Evolutionary conservation across 2,113 vertebrate species (phyloP).

Genomic region (Thalassoma bifasciatum): DNA sequence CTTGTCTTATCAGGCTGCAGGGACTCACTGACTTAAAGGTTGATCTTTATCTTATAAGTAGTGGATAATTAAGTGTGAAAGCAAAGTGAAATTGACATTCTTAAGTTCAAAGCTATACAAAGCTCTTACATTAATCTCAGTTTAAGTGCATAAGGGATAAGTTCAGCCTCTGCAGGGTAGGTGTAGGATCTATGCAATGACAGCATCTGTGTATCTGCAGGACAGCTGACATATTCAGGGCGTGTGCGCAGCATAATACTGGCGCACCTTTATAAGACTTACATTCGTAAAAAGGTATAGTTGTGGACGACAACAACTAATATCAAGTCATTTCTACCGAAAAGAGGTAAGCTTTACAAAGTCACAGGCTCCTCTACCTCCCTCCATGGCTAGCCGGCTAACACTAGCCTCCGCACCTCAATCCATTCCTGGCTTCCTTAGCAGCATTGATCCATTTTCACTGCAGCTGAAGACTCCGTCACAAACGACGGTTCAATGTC

Average conservation of each 20-base stretch:
- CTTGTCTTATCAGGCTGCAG: not conserved
- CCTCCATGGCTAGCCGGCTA: constrained; percentile 64
- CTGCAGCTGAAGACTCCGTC: constrained; percentile 6
- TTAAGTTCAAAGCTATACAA: not conserved
- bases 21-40: not conserved
- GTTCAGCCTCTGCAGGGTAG: constrained; percentile 4
- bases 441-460: constrained; percentile 34
- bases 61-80: not conserved
- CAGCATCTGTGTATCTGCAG: constrained; percentile 27
- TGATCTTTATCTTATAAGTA: not conserved
- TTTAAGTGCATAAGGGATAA: not conserved
- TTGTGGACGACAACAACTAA: not conserved
- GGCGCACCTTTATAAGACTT: constrained; percentile 32
- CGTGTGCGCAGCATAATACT: constrained; percentile 58
- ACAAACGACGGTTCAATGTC: not conserved
- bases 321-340: constrained; percentile 29
- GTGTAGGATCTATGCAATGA: constrained; percentile 9
- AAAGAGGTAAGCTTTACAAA: constrained; percentile 12
- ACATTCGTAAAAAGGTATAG: not conserved
- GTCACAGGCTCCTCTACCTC: constrained; percentile 37
- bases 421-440: constrained; percentile 44
- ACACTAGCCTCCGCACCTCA: constrained; percentile 62
- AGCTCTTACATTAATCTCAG: not conserved
- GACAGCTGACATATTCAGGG: constrained; percentile 64
- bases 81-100: not conserved